A percentile compares a stretch with the other conserved stretches of the same genome.
These are phyloP conservation scores for Trimorus sp. DNA, from an alignment of 2,888 invertebrate genomes.

Conservation along the genomic window DNA sequence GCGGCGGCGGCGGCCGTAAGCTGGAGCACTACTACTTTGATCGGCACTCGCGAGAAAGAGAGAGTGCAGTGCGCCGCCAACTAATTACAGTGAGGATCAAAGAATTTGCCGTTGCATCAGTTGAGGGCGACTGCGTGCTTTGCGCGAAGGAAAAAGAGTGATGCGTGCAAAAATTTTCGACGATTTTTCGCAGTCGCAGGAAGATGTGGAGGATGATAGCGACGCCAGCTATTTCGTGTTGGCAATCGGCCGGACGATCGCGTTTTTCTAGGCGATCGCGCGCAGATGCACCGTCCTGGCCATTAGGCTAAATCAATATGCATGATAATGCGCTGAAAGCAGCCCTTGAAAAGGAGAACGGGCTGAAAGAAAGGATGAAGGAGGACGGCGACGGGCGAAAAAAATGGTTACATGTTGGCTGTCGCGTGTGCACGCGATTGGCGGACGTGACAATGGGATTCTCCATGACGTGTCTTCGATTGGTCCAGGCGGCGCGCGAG, in stretches of 20 bases:
- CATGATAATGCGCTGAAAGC: slow-evolving; percentile 73
- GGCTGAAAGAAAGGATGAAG: slow-evolving; percentile 13
- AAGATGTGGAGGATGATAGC: slow-evolving; percentile 4
- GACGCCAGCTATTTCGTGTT: slow-evolving; percentile 36
- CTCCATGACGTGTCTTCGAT: slow-evolving; percentile 75
- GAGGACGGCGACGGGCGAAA: slow-evolving; percentile 24
- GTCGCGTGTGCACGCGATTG: slow-evolving; percentile 70
- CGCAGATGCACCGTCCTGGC: slow-evolving; percentile 70
- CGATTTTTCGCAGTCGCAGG: too few relatives aligned
- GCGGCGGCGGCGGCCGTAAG: slow-evolving; percentile 65
- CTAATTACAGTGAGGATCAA: slow-evolving; percentile 81
- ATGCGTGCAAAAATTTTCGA: too few relatives aligned
- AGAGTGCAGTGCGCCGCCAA: slow-evolving; percentile 71
- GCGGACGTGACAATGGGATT: slow-evolving; percentile 77
- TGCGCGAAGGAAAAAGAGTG: slow-evolving; percentile 29
- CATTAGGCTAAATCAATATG: slow-evolving; percentile 79
- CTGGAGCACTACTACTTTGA: slow-evolving; percentile 78
- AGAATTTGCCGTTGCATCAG: slow-evolving; percentile 78
- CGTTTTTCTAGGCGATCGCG: slow-evolving; percentile 63
- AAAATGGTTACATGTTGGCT: slow-evolving; percentile 56
- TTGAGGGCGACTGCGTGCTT: slow-evolving; percentile 55
- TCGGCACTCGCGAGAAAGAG: slow-evolving; percentile 75
- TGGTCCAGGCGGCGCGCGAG: slow-evolving; percentile 74
- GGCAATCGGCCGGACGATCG: slow-evolving; percentile 53
- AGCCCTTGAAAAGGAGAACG: slow-evolving; percentile 27